Percentiles rank a stretch among this genome's conserved stretches.
phyloP scores from a whole-genome alignment of 2,797 vertebrate species.

The Mormyrops boulengeri region DNA sequence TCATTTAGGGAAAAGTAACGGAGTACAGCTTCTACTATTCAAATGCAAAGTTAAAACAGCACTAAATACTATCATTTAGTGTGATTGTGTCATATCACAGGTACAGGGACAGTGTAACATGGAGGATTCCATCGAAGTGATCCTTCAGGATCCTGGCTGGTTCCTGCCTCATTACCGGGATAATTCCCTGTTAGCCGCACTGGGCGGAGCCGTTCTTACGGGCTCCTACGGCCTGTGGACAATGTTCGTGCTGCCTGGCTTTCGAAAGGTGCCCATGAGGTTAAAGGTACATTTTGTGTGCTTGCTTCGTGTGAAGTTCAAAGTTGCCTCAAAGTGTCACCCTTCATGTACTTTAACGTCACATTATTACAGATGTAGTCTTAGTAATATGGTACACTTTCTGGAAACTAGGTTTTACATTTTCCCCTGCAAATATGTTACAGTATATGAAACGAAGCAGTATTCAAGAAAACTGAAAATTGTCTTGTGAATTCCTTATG shows the following conservation, averaged over 20 bases:
- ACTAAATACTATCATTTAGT: not conserved
- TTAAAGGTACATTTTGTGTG: slow-evolving; percentile 53
- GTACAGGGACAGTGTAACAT: slow-evolving; percentile 37
- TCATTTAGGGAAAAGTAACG: not conserved
- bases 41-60: not conserved
- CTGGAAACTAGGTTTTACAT: not conserved
- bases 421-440: not conserved
- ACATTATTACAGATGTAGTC: not conserved
- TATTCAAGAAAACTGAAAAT: not conserved
- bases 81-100: not conserved
- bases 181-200: slow-evolving; percentile 39
- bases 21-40: not conserved
- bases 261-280: slow-evolving; percentile 53
- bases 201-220: slow-evolving; percentile 44
- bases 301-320: not conserved
- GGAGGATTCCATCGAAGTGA: slow-evolving; percentile 64
- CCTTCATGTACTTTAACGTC: not conserved
- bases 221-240: slow-evolving; percentile 60
- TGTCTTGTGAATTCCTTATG: not conserved
- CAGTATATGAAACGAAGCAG: not conserved
- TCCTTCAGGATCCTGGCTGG: slow-evolving; percentile 48
- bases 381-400: not conserved
- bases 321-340: not conserved
- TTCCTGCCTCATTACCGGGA: slow-evolving; percentile 27
- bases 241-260: slow-evolving; percentile 58